Percentiles rank a stretch among this genome's conserved stretches.
Conservation (phyloP, 2,888 invertebrate species). For the Drosophila kanekoi region DNA sequence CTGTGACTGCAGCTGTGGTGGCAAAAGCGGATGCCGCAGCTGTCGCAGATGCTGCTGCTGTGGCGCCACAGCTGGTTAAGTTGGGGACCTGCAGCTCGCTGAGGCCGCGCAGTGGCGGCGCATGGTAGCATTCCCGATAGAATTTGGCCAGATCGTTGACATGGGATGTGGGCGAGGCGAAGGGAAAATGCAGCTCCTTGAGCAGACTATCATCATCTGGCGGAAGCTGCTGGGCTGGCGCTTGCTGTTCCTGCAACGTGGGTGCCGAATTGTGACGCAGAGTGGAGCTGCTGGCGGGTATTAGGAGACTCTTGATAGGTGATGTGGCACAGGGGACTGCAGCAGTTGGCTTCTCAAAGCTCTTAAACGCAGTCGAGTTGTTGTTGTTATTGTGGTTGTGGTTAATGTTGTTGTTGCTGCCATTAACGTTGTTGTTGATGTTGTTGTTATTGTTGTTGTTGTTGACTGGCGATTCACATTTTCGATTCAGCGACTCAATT, state of each 20-base stretch:
- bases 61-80: constrained; percentile 27
- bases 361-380: constrained; percentile 77
- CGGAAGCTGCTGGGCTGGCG: constrained; percentile 44
- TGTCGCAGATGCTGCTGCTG: constrained; percentile 44
- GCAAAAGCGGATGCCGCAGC: constrained; percentile 38
- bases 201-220: constrained; percentile 84
- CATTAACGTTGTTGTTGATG: constrained; percentile 52
- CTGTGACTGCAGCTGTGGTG: constrained; percentile 31
- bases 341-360: constrained; percentile 69
- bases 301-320: constrained; percentile 81
- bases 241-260: constrained; percentile 41
- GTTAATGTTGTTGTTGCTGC: constrained; percentile 60
- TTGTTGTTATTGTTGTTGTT: constrained; percentile 54
- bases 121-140: constrained; percentile 85
- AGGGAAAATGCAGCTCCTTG: constrained; percentile 85
- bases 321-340: constrained; percentile 57
- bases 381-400: constrained; percentile 72
- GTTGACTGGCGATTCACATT: constrained; percentile 68
- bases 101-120: constrained; percentile 82
- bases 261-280: constrained; percentile 57
- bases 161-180: constrained; percentile 84
- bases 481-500: constrained; percentile 78
- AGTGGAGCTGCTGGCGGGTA: constrained; percentile 69
- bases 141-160: constrained; percentile 85
- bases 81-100: constrained; percentile 65